Percentiles rank a stretch among this genome's conserved stretches.
Evolutionary conservation across 2,797 vertebrate genomes (phyloP).

Genomic region (Coranthus polyacanthus): DNA sequence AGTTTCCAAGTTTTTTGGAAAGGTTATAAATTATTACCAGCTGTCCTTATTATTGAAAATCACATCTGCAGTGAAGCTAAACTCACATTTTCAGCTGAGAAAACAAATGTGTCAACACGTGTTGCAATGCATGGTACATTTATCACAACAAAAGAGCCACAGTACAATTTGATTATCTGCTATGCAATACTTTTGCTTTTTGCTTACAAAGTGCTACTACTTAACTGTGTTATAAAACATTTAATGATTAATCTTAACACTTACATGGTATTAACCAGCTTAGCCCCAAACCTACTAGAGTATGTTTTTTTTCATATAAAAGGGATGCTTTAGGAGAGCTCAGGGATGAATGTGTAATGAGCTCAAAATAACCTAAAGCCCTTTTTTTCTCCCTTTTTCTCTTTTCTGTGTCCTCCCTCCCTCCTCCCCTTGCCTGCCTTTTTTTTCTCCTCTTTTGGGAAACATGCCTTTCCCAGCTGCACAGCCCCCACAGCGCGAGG

Average conservation of each 20-base stretch:
- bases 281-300: conserved; percentile 36
- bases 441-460: conserved; percentile 85
- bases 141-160: conserved; percentile 6
- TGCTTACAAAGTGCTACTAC: conserved; percentile 3
- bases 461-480: conserved; percentile 90
- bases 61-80: not conserved
- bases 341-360: conserved; percentile 83
- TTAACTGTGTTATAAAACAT: conserved; percentile 15
- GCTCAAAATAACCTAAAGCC: conserved; percentile 83
- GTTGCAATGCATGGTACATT: not conserved
- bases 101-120: conserved; percentile 22
- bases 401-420: conserved; percentile 73
- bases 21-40: conserved; percentile 14
- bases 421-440: conserved; percentile 69
- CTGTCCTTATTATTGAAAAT: conserved; percentile 15
- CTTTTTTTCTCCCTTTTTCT: conserved; percentile 72
- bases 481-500: conserved; percentile 89
- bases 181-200: conserved; percentile 5
- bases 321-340: conserved; percentile 71
- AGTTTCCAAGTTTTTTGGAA: too few species aligned
- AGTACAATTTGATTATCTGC: not conserved
- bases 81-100: conserved; percentile 20
- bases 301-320: conserved; percentile 65
- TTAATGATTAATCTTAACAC: conserved; percentile 45
- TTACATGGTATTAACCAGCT: conserved; percentile 54